A percentile compares a stretch with the other conserved stretches of the same genome.
phyloP scores from a whole-genome alignment of 2,888 invertebrate genomes.

The Drosophila borealis region DNA sequence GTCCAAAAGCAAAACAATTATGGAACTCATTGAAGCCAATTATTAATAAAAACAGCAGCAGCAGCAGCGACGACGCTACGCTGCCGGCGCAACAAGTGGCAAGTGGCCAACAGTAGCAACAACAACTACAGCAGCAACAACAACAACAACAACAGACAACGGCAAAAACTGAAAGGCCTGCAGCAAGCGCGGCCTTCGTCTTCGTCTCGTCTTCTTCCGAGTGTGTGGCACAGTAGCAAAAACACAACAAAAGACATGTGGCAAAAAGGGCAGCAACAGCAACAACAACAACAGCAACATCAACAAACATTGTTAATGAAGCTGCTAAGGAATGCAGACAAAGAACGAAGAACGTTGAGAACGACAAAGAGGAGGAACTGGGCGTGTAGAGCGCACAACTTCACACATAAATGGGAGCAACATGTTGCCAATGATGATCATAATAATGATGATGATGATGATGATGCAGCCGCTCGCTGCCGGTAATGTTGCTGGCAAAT shows the following conservation, averaged over 20 bases:
- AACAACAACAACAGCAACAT: slow-evolving; percentile 33
- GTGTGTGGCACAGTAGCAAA: slow-evolving; percentile 76
- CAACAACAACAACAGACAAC: slow-evolving; percentile 21
- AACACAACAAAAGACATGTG: slow-evolving; percentile 68
- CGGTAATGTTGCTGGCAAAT: slow-evolving; percentile 20
- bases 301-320: slow-evolving; percentile 77
- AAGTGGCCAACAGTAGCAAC: slow-evolving; percentile 52
- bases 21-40: slow-evolving; percentile 84
- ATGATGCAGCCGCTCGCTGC: slow-evolving; percentile 10
- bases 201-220: slow-evolving; percentile 37
- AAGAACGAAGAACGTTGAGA: slow-evolving; percentile 35
- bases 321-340: slow-evolving; percentile 74
- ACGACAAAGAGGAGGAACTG: slow-evolving; percentile 57
- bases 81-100: slow-evolving; percentile 64
- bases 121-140: slow-evolving; percentile 22
- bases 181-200: slow-evolving; percentile 52
- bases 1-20: slow-evolving; percentile 82
- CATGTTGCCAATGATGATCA: slow-evolving; percentile 63
- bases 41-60: slow-evolving; percentile 77
- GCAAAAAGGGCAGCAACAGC: slow-evolving; percentile 71
- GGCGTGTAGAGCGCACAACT: slow-evolving; percentile 64
- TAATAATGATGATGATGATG: slow-evolving; percentile 1
- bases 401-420: slow-evolving; percentile 80
- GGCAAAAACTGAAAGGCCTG: slow-evolving; percentile 63
- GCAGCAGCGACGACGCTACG: slow-evolving; percentile 20